These are phyloP conservation scores for Abramis brama DNA, from an alignment of 2,113 vertebrate species.

Conservation along the genomic window DNA sequence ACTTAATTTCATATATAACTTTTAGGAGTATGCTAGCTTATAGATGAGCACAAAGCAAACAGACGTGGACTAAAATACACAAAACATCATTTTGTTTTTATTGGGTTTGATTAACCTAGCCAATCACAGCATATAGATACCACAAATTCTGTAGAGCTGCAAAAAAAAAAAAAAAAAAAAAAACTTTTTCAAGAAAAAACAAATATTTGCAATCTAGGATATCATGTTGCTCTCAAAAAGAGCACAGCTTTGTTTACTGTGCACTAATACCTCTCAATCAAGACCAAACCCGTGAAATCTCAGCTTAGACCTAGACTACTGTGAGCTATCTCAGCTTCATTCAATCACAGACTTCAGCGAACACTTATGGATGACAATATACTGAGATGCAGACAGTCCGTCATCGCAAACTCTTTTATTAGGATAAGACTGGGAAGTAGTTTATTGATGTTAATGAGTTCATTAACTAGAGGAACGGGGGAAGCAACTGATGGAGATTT, in stretches of 20 bases:
- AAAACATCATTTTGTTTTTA: not conserved
- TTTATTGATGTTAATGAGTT: slow-evolving; percentile 51
- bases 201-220: not conserved
- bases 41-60: not conserved
- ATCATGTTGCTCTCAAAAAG: slow-evolving; percentile 2
- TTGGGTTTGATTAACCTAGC: not conserved
- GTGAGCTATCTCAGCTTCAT: not conserved
- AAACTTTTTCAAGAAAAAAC: not conserved
- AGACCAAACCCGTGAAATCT: slow-evolving; percentile 11
- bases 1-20: not conserved
- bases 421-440: slow-evolving; percentile 50
- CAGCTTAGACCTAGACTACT: not conserved
- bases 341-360: slow-evolving; percentile 1
- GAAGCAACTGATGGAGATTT: slow-evolving; percentile 7
- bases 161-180: not conserved
- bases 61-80: not conserved
- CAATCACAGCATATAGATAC: not conserved
- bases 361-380: slow-evolving; percentile 38
- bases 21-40: not conserved
- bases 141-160: not conserved
- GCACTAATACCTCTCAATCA: slow-evolving; percentile 22
- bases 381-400: slow-evolving; percentile 33
- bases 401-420: slow-evolving; percentile 42
- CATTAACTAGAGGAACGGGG: slow-evolving; percentile 47
- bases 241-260: slow-evolving; percentile 41